These are phyloP conservation scores for Sinonovacula constricta DNA, from an alignment of 1,140 invertebrate species.

Conservation along the genomic window DNA sequence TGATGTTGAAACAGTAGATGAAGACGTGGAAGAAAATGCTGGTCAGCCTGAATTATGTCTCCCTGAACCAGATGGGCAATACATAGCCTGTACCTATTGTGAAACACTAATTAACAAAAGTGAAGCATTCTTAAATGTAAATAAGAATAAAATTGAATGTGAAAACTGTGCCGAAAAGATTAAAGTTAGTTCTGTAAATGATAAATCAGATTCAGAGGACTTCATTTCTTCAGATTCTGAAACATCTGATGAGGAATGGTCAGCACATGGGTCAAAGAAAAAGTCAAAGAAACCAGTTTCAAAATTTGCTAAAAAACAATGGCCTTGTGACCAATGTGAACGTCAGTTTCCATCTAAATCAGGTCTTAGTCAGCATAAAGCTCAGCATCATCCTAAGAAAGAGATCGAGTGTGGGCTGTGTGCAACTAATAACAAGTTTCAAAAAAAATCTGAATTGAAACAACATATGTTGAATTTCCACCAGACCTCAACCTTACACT, in stretches of 20 bases:
- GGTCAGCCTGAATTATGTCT: too few relatives aligned
- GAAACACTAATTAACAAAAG: too few relatives aligned
- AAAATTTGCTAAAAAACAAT: background rate
- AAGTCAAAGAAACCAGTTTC: too few relatives aligned
- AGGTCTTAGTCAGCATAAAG: background rate
- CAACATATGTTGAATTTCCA: conserved; percentile 4
- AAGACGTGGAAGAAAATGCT: background rate
- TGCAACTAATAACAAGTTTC: background rate
- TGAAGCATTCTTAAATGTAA: too few relatives aligned
- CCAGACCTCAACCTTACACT: background rate
- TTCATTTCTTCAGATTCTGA: too few relatives aligned
- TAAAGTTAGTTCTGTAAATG: too few relatives aligned
- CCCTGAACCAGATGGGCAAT: too few relatives aligned
- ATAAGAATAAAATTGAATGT: too few relatives aligned
- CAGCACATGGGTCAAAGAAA: background rate
- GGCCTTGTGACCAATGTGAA: background rate
- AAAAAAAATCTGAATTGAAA: conserved; percentile 1
- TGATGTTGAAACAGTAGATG: background rate
- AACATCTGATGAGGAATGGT: background rate
- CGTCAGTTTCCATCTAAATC: background rate
- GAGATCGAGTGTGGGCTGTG: conserved; percentile 7
- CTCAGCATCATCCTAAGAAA: conserved; percentile 1
- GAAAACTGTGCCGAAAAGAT: too few relatives aligned
- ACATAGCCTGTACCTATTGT: too few relatives aligned
- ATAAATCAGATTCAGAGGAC: background rate